A percentile compares a stretch with the other conserved stretches of the same genome.
phyloP scores from a whole-genome alignment of 2,797 vertebrate genomes.

The Tympanoctomys barrerae region DNA sequence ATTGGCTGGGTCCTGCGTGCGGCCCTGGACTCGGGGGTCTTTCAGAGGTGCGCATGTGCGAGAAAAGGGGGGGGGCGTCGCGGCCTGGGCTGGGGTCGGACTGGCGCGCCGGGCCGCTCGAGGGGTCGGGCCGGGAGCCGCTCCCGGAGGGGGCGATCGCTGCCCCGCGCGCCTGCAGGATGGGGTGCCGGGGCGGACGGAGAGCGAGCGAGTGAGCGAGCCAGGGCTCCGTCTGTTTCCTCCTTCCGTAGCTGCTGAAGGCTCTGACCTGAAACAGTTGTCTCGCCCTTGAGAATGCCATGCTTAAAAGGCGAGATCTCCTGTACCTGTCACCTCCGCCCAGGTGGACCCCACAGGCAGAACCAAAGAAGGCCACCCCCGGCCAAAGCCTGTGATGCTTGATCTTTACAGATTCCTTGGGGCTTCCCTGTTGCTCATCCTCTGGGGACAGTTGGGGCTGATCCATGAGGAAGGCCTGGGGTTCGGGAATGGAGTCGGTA shows the following conservation, averaged over 20 bases:
- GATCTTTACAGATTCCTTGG: not conserved
- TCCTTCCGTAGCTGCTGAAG: not conserved
- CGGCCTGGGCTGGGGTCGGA: not conserved
- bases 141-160: not conserved
- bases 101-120: not conserved
- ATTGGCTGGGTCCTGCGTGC: slow-evolving; percentile 96
- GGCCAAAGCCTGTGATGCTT: not conserved
- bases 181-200: not conserved
- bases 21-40: slow-evolving; percentile 89
- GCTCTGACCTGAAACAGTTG: slow-evolving; percentile 9
- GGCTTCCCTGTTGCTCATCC: not conserved
- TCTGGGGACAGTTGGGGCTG: not conserved
- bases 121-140: not conserved
- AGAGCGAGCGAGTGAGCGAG: not conserved
- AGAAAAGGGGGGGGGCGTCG: not conserved
- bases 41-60: slow-evolving; percentile 92
- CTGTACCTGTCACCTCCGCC: not conserved
- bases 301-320: not conserved
- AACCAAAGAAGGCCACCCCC: not conserved
- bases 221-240: not conserved
- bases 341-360: not conserved
- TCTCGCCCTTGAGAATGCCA: slow-evolving; percentile 7
- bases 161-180: not conserved
- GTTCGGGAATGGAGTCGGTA: slow-evolving; percentile 35
- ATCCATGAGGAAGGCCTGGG: not conserved